Evolutionary conservation across 1,140 invertebrate genomes (phyloP).

Genomic region (Hyles euphorbiae): DNA sequence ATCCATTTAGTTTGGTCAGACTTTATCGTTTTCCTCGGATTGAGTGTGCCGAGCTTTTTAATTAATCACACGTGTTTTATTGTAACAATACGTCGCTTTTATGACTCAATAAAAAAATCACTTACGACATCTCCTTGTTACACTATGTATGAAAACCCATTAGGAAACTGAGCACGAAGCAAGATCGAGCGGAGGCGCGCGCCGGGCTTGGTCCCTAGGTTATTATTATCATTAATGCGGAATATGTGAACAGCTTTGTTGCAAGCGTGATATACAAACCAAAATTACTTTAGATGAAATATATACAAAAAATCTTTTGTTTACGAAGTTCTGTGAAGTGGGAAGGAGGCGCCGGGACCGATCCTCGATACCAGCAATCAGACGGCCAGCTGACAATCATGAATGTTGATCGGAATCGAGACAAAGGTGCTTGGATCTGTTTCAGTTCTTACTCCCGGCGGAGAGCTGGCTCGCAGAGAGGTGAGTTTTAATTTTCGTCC

Average conservation of each 20-base stretch:
- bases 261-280: too few relatives aligned
- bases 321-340: conserved; percentile 63
- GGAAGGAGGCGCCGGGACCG: conserved; percentile 60
- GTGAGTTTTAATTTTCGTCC: conserved; percentile 38
- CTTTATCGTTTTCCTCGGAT: background rate
- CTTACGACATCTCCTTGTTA: conserved; percentile 7
- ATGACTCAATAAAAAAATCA: conserved; percentile 14
- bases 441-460: conserved; percentile 83
- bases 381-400: conserved; percentile 85
- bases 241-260: conserved; percentile 11
- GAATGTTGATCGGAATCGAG: conserved; percentile 78
- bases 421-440: conserved; percentile 82
- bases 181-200: conserved; percentile 8
- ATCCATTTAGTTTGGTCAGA: background rate
- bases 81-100: background rate
- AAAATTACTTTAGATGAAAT: too few relatives aligned
- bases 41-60: background rate
- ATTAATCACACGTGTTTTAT: background rate
- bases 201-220: conserved; percentile 2
- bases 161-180: conserved; percentile 15
- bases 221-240: conserved; percentile 18
- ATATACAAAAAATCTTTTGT: background rate
- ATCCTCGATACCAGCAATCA: conserved; percentile 69
- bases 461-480: conserved; percentile 81
- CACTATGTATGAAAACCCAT: conserved; percentile 18